Evolutionary conservation across 2,797 vertebrate species (phyloP).

Genomic region (Leptatherina wallacei): DNA sequence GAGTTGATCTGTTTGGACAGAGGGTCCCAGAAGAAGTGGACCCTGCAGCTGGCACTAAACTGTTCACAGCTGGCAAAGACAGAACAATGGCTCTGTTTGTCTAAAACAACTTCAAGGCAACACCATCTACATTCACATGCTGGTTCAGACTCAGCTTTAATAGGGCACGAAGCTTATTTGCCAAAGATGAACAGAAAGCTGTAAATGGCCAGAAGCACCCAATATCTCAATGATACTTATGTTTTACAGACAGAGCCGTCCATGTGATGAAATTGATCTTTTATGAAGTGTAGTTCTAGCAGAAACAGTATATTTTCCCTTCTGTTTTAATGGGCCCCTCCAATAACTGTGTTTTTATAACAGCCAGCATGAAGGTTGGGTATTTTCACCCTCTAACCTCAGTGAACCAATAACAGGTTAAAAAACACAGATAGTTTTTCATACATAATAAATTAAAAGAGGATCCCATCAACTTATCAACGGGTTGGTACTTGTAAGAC

Average conservation of each 20-base stretch:
- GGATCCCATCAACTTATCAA: neutral
- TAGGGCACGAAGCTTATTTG: slow-evolving; percentile 11
- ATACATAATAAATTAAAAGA: neutral
- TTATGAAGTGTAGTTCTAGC: neutral
- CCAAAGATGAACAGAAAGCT: slow-evolving; percentile 13
- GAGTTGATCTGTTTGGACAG: slow-evolving; percentile 46
- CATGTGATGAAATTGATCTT: too few relatives aligned
- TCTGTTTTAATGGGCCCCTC: neutral
- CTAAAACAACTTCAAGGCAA: slow-evolving; percentile 34
- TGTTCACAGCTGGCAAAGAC: slow-evolving; percentile 64
- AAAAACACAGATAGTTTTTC: neutral
- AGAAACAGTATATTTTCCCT: neutral
- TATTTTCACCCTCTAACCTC: neutral
- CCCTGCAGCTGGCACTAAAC: slow-evolving; percentile 60
- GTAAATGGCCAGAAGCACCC: neutral
- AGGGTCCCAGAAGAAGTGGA: slow-evolving; percentile 52
- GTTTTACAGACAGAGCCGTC: neutral
- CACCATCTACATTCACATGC: slow-evolving; percentile 25
- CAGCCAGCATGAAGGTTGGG: neutral
- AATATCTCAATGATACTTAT: neutral
- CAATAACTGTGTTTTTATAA: neutral
- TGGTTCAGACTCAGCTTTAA: slow-evolving; percentile 31
- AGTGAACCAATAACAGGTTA: too few relatives aligned
- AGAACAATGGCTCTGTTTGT: slow-evolving; percentile 68
- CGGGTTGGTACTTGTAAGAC: neutral